Percentiles rank a stretch among this genome's conserved stretches.
Evolutionary conservation across 2,797 vertebrate genomes (phyloP).

Genomic region (Cyprinodon diabolis): DNA sequence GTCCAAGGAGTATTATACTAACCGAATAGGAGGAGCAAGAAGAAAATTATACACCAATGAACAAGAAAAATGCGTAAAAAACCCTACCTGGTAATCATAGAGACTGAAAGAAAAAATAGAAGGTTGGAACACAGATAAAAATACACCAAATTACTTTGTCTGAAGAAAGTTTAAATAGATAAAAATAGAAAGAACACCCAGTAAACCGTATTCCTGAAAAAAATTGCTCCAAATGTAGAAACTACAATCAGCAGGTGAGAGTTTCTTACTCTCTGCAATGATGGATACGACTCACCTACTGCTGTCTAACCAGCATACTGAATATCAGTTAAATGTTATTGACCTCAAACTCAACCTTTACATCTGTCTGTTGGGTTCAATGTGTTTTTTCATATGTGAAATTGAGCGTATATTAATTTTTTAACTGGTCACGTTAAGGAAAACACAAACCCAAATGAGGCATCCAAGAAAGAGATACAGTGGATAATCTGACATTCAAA

Average conservation of each 20-base stretch:
- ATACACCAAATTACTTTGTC: slow-evolving; percentile 14
- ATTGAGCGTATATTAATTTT: slow-evolving; percentile 17
- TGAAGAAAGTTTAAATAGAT: slow-evolving; percentile 35
- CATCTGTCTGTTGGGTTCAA: slow-evolving; percentile 48
- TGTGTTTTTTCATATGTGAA: slow-evolving; percentile 15
- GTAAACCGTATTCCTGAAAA: neutral
- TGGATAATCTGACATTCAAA: neutral
- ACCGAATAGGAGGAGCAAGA: slow-evolving; percentile 15
- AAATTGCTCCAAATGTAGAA: slow-evolving; percentile 50
- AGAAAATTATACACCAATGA: neutral
- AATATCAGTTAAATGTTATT: slow-evolving; percentile 73
- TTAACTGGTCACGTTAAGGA: slow-evolving; percentile 33
- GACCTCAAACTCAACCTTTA: slow-evolving; percentile 71
- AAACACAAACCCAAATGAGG: slow-evolving; percentile 40
- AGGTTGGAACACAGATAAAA: slow-evolving; percentile 21
- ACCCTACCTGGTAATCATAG: slow-evolving; percentile 37
- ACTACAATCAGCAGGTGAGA: slow-evolving; percentile 44
- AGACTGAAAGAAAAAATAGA: slow-evolving; percentile 37
- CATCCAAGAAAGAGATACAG: slow-evolving; percentile 14
- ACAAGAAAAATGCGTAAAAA: slow-evolving; percentile 29
- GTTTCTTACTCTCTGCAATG: slow-evolving; percentile 49
- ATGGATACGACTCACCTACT: slow-evolving; percentile 51
- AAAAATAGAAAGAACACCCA: neutral
- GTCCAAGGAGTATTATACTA: slow-evolving; percentile 11
- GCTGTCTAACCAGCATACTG: slow-evolving; percentile 26